These are phyloP conservation scores for Eupithecia dodoneata DNA, from an alignment of 2,888 invertebrate species.

Conservation along the genomic window DNA sequence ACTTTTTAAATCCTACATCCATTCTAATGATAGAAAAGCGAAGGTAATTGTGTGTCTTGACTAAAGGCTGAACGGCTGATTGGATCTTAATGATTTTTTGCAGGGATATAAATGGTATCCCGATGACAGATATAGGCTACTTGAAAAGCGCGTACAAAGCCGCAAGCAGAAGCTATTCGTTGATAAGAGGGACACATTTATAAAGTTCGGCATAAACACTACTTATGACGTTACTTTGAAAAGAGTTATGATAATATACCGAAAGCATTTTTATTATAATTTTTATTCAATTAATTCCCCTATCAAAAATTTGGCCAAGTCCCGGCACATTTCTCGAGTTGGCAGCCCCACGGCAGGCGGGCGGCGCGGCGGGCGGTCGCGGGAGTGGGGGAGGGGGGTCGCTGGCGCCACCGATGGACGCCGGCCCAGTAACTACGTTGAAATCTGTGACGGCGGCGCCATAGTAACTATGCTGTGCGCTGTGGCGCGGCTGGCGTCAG, in stretches of 20 bases:
- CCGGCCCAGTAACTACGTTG: conserved; percentile 23
- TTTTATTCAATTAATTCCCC: not conserved
- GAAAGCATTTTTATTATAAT: not conserved
- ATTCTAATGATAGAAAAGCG: not conserved
- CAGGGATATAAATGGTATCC: not conserved
- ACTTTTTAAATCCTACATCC: not conserved
- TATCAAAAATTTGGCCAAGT: conserved; percentile 36
- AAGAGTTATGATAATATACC: not conserved
- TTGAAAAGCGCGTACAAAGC: not conserved
- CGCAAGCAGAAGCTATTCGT: not conserved
- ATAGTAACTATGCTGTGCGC: conserved; percentile 19
- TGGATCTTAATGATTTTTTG: not conserved
- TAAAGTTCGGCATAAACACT: not conserved
- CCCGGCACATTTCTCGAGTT: conserved; percentile 39
- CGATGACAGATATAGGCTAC: not conserved
- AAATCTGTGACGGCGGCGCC: conserved; percentile 20
- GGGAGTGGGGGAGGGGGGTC: conserved; percentile 46
- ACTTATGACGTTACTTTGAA: not conserved
- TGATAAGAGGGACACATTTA: not conserved
- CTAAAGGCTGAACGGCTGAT: not conserved
- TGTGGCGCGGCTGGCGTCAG: conserved; percentile 69
- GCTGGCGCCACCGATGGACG: conserved; percentile 73
- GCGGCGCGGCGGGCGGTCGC: conserved; percentile 47
- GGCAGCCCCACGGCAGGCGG: conserved; percentile 54
- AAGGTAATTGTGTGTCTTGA: not conserved